Conservation (phyloP, 2,888 invertebrate species). For the Cybosia mesomella region DNA sequence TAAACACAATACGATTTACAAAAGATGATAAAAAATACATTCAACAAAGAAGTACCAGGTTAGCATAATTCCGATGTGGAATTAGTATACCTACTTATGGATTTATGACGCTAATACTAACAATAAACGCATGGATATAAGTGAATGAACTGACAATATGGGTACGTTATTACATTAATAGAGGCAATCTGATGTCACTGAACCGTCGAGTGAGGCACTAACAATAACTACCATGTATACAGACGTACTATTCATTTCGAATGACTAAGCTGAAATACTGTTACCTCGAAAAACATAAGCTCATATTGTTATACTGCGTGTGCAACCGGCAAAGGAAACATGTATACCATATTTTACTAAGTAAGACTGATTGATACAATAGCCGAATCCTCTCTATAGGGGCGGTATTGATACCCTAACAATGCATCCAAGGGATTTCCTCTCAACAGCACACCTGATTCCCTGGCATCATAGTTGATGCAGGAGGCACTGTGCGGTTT, state of each 20-base stretch:
- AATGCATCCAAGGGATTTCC: too few relatives aligned
- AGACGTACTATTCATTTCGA: not conserved
- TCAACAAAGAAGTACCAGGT: not conserved
- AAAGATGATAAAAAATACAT: not conserved
- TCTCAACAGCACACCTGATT: too few relatives aligned
- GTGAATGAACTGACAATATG: conserved; percentile 42
- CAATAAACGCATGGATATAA: conserved; percentile 31
- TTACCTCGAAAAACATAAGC: not conserved
- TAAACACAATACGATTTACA: too few relatives aligned
- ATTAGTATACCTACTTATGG: not conserved
- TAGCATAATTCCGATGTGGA: not conserved
- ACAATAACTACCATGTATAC: conserved; percentile 30
- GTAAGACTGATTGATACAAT: too few relatives aligned
- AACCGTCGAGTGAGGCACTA: conserved; percentile 39
- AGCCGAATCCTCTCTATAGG: too few relatives aligned
- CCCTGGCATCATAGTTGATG: too few relatives aligned
- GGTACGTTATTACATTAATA: conserved; percentile 50
- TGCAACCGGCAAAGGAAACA: too few relatives aligned
- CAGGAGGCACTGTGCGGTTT: too few relatives aligned
- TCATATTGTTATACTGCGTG: not conserved
- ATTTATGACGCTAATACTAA: not conserved
- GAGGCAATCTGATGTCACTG: conserved; percentile 46
- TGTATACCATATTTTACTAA: too few relatives aligned
- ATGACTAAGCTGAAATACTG: conserved; percentile 9
- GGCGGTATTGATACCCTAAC: too few relatives aligned